Conservation (phyloP, 2,113 vertebrate genomes). For the Istiophorus platypterus region DNA sequence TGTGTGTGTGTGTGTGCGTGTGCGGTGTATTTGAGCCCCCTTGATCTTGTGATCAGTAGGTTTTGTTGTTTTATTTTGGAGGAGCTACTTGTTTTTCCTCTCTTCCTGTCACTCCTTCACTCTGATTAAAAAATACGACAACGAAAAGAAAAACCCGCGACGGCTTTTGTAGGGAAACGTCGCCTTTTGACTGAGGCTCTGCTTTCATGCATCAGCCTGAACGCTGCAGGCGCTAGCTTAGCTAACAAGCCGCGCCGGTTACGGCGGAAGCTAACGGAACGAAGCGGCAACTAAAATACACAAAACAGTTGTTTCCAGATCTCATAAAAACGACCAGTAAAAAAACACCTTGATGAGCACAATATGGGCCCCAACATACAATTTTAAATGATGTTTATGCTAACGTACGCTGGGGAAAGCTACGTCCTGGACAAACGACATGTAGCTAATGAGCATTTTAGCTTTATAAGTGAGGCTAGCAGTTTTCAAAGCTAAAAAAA, state of each 20-base stretch:
- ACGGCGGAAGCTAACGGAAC: conserved; percentile 1
- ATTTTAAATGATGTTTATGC: not conserved
- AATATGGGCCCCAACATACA: not conserved
- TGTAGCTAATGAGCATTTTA: no score
- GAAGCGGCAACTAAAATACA: conserved; percentile 15
- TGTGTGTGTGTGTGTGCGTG: conserved; percentile 61
- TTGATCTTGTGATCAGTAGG: conserved; percentile 73
- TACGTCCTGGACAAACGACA: no score
- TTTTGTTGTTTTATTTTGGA: conserved; percentile 67
- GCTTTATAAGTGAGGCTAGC: no score
- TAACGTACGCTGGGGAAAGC: no score
- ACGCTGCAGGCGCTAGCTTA: conserved; percentile 26
- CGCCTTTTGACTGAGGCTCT: conserved; percentile 64
- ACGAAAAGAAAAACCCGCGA: conserved; percentile 53
- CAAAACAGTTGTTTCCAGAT: not conserved
- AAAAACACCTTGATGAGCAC: not conserved
- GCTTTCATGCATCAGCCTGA: conserved; percentile 41
- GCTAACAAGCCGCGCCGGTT: conserved; percentile 48
- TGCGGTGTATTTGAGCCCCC: no score
- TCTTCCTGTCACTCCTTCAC: conserved; percentile 31
- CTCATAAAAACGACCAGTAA: no score
- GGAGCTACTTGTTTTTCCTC: conserved; percentile 38
- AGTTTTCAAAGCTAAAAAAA: no score
- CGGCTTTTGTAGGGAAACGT: conserved; percentile 64
- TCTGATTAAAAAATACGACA: no score